These are phyloP conservation scores for Argopecten irradians DNA, from an alignment of 1,140 invertebrate species.

Conservation along the genomic window DNA sequence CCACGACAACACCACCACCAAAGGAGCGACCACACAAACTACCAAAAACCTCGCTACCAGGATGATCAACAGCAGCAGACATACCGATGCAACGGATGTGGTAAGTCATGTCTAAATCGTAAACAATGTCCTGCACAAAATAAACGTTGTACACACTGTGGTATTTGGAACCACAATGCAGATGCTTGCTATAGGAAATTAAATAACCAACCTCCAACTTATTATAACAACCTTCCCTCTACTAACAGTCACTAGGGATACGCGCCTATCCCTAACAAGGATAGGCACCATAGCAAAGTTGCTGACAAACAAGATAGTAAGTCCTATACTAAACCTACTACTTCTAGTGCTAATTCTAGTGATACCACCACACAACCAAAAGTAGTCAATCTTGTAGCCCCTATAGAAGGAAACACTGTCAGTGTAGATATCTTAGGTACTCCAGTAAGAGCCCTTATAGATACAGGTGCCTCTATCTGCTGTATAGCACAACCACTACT, in stretches of 20 bases:
- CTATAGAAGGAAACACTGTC: slow-evolving; percentile 42
- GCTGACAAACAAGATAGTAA: not conserved
- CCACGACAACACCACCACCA: not conserved
- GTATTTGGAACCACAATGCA: slow-evolving; percentile 22
- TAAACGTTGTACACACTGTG: slow-evolving; percentile 29
- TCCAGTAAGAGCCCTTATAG: slow-evolving; percentile 40
- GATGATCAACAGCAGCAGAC: not conserved
- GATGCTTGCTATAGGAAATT: not conserved
- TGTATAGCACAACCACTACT: slow-evolving; percentile 33
- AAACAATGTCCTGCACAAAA: slow-evolving; percentile 33
- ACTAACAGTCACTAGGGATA: slow-evolving; percentile 38
- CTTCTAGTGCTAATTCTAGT: no score
- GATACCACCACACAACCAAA: no score
- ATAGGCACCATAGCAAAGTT: slow-evolving; percentile 35
- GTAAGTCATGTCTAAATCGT: slow-evolving; percentile 35
- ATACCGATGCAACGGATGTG: slow-evolving; percentile 27
- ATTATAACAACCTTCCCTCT: no score
- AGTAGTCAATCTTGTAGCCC: slow-evolving; percentile 39
- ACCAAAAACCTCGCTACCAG: not conserved
- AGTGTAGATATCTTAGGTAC: slow-evolving; percentile 32
- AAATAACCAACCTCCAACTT: no score
- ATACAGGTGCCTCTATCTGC: slow-evolving; percentile 45
- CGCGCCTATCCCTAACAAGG: slow-evolving; percentile 43
- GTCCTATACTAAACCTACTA: not conserved
- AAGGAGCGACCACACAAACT: not conserved